phyloP scores from a whole-genome alignment of 1,140 invertebrate species.

The Papilio machaon region DNA sequence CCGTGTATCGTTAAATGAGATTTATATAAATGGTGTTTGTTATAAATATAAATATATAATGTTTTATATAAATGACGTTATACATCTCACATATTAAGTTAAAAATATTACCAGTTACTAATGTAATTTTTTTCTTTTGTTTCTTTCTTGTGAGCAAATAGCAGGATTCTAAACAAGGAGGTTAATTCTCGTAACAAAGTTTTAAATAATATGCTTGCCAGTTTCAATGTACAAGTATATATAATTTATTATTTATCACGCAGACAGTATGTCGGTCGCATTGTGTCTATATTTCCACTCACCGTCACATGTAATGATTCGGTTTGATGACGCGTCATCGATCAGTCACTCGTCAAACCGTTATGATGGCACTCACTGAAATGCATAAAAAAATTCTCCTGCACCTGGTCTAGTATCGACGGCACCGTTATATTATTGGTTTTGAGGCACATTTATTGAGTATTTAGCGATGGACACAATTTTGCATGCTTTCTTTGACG shows the following conservation, averaged over 20 bases:
- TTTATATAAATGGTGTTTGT: slow-evolving; percentile 58
- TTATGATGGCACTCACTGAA: slow-evolving; percentile 84
- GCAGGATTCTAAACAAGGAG: slow-evolving; percentile 80
- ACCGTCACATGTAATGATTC: slow-evolving; percentile 87
- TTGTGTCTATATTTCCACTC: slow-evolving; percentile 80
- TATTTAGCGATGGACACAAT: slow-evolving; percentile 82
- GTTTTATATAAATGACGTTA: neutral
- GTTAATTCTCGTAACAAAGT: slow-evolving; percentile 78
- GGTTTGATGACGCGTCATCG: slow-evolving; percentile 68
- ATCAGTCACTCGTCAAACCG: slow-evolving; percentile 56
- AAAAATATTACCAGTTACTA: slow-evolving; percentile 71
- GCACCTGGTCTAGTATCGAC: slow-evolving; percentile 85
- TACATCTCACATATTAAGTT: slow-evolving; percentile 22
- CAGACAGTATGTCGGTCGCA: slow-evolving; percentile 61
- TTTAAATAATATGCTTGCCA: slow-evolving; percentile 78
- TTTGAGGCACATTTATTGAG: slow-evolving; percentile 84
- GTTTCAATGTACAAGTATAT: slow-evolving; percentile 61
- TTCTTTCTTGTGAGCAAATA: slow-evolving; percentile 78
- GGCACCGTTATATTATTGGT: slow-evolving; percentile 84
- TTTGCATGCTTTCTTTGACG: slow-evolving; percentile 81
- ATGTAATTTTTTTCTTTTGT: slow-evolving; percentile 79
- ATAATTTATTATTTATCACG: slow-evolving; percentile 57
- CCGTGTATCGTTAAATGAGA: slow-evolving; percentile 14
- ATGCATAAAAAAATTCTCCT: slow-evolving; percentile 81
- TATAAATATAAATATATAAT: slow-evolving; percentile 31